phyloP scores from a whole-genome alignment of 2,797 vertebrate genomes.

The Tamandua tetradactyla region DNA sequence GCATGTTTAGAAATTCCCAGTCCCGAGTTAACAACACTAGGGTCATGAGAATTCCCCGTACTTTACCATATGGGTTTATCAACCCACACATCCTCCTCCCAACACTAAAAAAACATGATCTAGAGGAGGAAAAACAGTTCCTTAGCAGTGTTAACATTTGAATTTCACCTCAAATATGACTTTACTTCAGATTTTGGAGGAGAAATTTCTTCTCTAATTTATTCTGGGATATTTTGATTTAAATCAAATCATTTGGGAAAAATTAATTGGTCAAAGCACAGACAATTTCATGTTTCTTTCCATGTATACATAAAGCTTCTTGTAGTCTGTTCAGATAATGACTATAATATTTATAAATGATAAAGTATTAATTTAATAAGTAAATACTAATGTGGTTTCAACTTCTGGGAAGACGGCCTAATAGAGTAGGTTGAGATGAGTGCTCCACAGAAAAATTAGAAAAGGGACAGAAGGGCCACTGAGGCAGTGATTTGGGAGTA shows the following conservation, averaged over 20 bases:
- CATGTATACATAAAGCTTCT: neutral
- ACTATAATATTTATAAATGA: neutral
- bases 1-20: conserved; percentile 60
- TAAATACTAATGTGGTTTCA: neutral
- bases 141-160: neutral
- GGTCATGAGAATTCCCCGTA: conserved; percentile 70
- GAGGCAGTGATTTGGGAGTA: too few relatives aligned
- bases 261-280: neutral
- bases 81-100: neutral
- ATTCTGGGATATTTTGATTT: neutral
- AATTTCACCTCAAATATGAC: neutral
- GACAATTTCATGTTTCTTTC: neutral
- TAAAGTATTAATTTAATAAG: neutral
- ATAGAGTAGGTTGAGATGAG: too few relatives aligned
- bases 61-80: neutral
- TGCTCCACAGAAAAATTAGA: too few relatives aligned
- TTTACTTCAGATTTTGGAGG: conserved; percentile 11
- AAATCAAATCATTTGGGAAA: neutral
- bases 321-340: neutral
- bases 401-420: too few relatives aligned
- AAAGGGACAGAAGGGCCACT: too few relatives aligned
- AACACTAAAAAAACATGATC: neutral
- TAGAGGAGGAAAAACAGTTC: neutral
- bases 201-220: neutral
- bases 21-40: conserved; percentile 52